Conservation (phyloP, 2,113 vertebrate species). For the Aptenodytes patagonicus region DNA sequence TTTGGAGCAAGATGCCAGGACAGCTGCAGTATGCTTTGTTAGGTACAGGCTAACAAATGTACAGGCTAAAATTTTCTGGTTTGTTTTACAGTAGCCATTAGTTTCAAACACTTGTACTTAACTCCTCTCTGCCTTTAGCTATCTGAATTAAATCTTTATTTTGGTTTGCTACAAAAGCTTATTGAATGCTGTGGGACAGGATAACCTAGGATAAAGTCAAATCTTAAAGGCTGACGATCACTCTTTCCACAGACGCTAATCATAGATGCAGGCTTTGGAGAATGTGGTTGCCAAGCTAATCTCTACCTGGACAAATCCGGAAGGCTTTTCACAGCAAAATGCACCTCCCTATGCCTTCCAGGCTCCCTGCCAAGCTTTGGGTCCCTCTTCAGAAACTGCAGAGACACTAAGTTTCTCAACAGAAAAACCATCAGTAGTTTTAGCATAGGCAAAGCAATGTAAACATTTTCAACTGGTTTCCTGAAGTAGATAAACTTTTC, state of each 20-base stretch:
- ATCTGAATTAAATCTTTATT: background rate
- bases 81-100: background rate
- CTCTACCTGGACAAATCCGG: background rate
- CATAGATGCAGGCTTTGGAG: background rate
- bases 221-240: too few species aligned
- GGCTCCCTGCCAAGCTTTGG: background rate
- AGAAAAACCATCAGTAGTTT: background rate
- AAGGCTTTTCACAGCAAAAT: background rate
- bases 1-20: background rate
- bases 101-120: background rate
- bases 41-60: background rate
- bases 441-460: rapidly evolving
- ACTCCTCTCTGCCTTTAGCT: background rate
- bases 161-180: background rate
- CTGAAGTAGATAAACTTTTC: background rate
- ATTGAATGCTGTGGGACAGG: background rate
- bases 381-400: background rate
- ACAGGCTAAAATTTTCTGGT: background rate
- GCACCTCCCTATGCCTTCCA: background rate
- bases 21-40: background rate
- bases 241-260: background rate
- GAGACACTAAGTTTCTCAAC: background rate
- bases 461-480: background rate
- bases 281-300: background rate
- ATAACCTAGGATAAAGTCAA: background rate